Percentiles rank a stretch among this genome's conserved stretches.
phyloP scores from a whole-genome alignment of 1,140 invertebrate genomes.

The Procambarus virginalis region DNA sequence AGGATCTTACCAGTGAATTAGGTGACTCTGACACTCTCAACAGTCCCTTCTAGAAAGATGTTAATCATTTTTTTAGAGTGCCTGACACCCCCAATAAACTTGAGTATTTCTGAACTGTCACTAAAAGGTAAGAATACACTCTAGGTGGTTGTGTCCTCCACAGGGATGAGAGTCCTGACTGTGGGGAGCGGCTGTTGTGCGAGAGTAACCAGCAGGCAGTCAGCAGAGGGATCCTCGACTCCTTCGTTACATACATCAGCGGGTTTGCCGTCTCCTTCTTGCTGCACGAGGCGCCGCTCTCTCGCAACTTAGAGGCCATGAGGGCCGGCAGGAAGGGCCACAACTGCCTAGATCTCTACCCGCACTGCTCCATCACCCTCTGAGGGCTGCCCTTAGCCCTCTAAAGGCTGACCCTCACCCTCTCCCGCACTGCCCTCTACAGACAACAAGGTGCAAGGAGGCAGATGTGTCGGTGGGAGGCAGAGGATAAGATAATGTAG shows the following conservation, averaged over 20 bases:
- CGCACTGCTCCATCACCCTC: constrained; percentile 64
- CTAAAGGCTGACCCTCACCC: not conserved
- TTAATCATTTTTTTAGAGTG: too few species aligned
- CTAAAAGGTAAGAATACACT: not conserved
- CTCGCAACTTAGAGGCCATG: constrained; percentile 54
- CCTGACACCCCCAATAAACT: not conserved
- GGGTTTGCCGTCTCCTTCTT: constrained; percentile 59
- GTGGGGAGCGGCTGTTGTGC: constrained; percentile 57
- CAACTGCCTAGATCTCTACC: constrained; percentile 73
- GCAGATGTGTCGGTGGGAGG: too few species aligned
- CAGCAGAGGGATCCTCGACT: constrained; percentile 41
- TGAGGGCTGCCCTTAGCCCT: not conserved
- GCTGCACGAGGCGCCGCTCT: constrained; percentile 42
- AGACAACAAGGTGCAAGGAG: too few species aligned
- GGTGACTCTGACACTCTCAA: too few species aligned
- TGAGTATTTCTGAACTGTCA: not conserved
- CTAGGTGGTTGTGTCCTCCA: not conserved
- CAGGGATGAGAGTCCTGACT: constrained; percentile 64
- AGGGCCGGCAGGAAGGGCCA: constrained; percentile 45
- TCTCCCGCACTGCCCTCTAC: not conserved
- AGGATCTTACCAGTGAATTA: too few species aligned
- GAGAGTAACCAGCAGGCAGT: constrained; percentile 57
- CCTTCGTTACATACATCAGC: constrained; percentile 53
- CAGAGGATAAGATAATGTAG: too few species aligned
- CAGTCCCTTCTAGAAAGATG: too few species aligned